Evolutionary conservation across 1,140 invertebrate genomes (phyloP).

Genomic region (Wiebesia pumilae): DNA sequence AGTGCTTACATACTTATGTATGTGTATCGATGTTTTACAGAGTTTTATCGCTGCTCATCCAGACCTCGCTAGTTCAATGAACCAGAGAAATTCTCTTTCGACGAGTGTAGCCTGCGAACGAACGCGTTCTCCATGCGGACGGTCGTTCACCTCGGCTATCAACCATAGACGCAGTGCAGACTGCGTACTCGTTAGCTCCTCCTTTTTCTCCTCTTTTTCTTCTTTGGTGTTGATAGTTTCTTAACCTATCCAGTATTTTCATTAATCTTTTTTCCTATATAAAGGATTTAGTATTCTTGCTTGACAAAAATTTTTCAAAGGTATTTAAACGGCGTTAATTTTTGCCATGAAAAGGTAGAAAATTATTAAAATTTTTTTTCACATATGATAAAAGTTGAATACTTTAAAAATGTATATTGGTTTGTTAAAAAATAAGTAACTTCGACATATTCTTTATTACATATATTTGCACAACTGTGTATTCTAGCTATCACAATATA

Average conservation of each 20-base stretch:
- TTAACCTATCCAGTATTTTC: background rate
- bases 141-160: constrained; percentile 63
- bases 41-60: background rate
- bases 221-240: background rate
- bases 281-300: no score
- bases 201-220: constrained; percentile 19
- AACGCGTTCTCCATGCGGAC: constrained; percentile 64
- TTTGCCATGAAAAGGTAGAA: no score
- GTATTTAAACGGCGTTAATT: no score
- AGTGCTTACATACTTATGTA: background rate
- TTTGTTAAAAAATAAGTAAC: no score
- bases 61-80: constrained; percentile 50
- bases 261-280: no score
- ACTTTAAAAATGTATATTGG: no score
- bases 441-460: no score
- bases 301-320: no score
- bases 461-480: no score
- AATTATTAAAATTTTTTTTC: no score
- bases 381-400: no score
- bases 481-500: no score
- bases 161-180: constrained; percentile 66
- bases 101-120: constrained; percentile 34
- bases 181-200: constrained; percentile 54
- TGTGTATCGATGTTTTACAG: background rate
- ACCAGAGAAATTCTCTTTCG: constrained; percentile 54